phyloP scores from a whole-genome alignment of 2,888 invertebrate genomes.

The Parelbella ahira region DNA sequence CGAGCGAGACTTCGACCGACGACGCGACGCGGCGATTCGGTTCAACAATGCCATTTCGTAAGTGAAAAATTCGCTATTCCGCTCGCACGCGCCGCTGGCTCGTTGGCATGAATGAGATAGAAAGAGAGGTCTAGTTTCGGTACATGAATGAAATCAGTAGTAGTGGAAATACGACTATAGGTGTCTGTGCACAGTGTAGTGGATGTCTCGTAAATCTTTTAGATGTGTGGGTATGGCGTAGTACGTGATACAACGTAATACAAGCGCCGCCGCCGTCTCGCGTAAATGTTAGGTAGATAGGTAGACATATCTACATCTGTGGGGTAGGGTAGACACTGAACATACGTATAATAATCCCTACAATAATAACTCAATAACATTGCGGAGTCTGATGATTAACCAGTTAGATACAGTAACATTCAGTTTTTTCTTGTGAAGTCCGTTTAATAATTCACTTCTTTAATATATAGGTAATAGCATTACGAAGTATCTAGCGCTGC shows the following conservation, averaged over 20 bases:
- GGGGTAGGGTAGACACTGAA: constrained; percentile 19
- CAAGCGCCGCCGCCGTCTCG: constrained; percentile 53
- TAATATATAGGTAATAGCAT: no score
- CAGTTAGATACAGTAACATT: constrained; percentile 4
- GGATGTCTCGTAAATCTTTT: constrained; percentile 63
- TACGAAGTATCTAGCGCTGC: no score
- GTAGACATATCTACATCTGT: constrained; percentile 26
- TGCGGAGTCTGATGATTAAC: constrained; percentile 10
- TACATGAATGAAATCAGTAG: constrained; percentile 77
- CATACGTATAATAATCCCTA: constrained; percentile 17
- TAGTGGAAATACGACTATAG: constrained; percentile 42
- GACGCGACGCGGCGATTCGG: constrained; percentile 58
- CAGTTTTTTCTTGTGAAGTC: background rate
- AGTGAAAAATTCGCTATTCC: constrained; percentile 50
- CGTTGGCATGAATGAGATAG: constrained; percentile 62
- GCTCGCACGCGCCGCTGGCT: constrained; percentile 43
- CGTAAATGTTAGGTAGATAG: constrained; percentile 50
- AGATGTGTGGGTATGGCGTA: constrained; percentile 62
- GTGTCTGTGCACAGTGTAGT: constrained; percentile 51
- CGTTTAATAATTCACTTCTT: no score
- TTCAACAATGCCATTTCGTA: constrained; percentile 74
- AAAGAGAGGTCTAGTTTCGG: constrained; percentile 73
- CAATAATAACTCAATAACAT: constrained; percentile 18
- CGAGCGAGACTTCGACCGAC: constrained; percentile 67
- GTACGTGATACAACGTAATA: constrained; percentile 55